phyloP scores from a whole-genome alignment of 2,888 invertebrate species.

The Melanophora roralis region DNA sequence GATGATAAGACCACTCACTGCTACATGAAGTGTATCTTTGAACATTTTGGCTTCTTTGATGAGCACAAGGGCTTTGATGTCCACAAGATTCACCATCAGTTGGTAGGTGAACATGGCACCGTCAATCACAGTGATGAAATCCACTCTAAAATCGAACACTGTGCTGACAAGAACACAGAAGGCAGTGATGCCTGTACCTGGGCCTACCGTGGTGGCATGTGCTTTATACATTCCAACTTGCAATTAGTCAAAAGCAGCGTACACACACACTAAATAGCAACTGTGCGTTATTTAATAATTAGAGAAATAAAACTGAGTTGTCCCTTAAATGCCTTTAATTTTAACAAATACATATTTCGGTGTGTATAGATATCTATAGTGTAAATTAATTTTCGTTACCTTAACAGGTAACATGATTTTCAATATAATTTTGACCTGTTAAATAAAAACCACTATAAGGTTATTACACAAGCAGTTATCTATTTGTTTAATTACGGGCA shows the following conservation, averaged over 20 bases:
- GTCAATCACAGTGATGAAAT: conserved; percentile 71
- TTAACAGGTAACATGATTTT: too few species aligned
- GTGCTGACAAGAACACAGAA: conserved; percentile 71
- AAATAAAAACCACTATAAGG: too few species aligned
- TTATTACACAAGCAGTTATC: too few species aligned
- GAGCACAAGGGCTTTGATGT: conserved; percentile 72
- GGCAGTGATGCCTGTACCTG: conserved; percentile 71
- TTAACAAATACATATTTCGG: too few species aligned
- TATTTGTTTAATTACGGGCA: too few species aligned
- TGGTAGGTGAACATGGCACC: conserved; percentile 66
- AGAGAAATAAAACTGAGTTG: background rate
- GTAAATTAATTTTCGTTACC: too few species aligned
- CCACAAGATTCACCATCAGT: conserved; percentile 73
- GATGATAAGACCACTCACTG: conserved; percentile 73
- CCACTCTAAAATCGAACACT: conserved; percentile 71
- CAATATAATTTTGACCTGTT: too few species aligned
- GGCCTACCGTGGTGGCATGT: conserved; percentile 74
- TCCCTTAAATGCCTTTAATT: too few species aligned
- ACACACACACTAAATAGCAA: conserved; percentile 58
- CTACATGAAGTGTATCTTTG: conserved; percentile 74
- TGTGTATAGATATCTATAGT: too few species aligned
- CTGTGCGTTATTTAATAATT: background rate
- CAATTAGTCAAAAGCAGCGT: conserved; percentile 72
- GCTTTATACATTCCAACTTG: conserved; percentile 72
- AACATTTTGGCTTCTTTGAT: conserved; percentile 74